Evolutionary conservation across 2,113 vertebrate species (phyloP), one percentile per base, ranked within the genome.

Genomic region (Gallinago undulata): DNA sequence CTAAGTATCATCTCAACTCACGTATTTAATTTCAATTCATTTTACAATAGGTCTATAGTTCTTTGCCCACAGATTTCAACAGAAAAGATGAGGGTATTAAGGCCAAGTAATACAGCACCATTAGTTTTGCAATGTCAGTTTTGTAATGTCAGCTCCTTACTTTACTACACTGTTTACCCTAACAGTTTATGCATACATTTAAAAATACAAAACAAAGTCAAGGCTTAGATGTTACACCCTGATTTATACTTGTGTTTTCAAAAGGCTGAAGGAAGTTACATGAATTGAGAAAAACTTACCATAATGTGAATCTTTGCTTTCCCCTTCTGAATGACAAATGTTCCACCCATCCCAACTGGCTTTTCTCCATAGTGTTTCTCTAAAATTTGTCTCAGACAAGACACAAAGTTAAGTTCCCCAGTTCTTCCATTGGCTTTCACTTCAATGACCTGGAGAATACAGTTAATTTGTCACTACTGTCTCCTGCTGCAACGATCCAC

Each of bases 261-360:
- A 35, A 31, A 84, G 43, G 41, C 70, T 37, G 22, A 62, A 70
- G 45, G 33, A 84, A 79, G 25, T 39, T 35, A 10, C 4, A 27
- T 2, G 27, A 57, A 39, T 13, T 22, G 66, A 77, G 41, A 81
- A 53, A 45, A 37, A 82, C 97, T 35, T 98, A 99, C 99, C 99
- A 99, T 99, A 67, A 99, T 94, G 68, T 99, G 99, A 96, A 99
- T 98, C 98, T 99, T 99, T 67, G 98, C 99, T 97, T 99, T 99
- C 73, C 99, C 99, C 79, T 99, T 99, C 96, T 99, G 98, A 95
- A 99, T 98, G 84, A 99, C 15, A 89, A 99, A 99, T 1, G 99
- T 99, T 33, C 99, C 99, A 45, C 99, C 99, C 94, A 99, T 98
- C 25, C 99, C 99, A 83, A 99, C 96, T 31, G 98, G 98, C 91